phyloP scores from a whole-genome alignment of 2,113 vertebrate species.

The Pycnonotus jocosus region DNA sequence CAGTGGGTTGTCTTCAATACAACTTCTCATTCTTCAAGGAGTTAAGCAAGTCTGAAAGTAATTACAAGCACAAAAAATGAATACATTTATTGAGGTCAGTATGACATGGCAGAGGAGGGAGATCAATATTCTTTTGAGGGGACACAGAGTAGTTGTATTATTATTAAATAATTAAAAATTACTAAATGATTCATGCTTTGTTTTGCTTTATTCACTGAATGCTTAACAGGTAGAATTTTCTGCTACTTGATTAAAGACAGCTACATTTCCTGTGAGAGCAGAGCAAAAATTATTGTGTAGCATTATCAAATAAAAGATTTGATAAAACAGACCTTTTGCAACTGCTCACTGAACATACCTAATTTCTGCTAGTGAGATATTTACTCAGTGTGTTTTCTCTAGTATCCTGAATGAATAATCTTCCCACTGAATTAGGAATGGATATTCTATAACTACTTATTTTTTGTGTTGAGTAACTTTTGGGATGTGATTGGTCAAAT shows the following conservation, averaged over 20 bases:
- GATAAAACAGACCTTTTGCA: neutral
- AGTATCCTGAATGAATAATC: neutral
- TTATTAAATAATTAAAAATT: conserved; percentile 58
- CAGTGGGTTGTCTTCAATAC: neutral
- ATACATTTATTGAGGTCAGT: conserved; percentile 13
- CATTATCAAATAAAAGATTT: neutral
- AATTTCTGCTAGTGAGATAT: neutral
- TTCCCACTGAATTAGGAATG: neutral
- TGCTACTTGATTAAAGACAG: conserved; percentile 1
- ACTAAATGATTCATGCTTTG: conserved; percentile 28
- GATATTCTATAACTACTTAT: neutral
- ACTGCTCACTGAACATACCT: neutral
- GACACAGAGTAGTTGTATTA: neutral
- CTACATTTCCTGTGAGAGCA: neutral
- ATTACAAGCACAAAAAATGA: conserved; percentile 10
- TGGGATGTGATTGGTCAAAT: neutral
- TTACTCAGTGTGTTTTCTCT: neutral
- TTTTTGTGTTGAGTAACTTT: neutral
- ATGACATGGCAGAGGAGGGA: neutral
- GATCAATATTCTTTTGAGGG: conserved; percentile 13
- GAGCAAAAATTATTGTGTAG: neutral
- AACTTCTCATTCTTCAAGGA: neutral
- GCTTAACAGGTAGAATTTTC: conserved; percentile 30
- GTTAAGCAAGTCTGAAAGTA: neutral
- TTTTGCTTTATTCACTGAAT: conserved; percentile 7